Evolutionary conservation across 2,113 vertebrate genomes (phyloP).

Genomic region (Ammodramus savannarum): DNA sequence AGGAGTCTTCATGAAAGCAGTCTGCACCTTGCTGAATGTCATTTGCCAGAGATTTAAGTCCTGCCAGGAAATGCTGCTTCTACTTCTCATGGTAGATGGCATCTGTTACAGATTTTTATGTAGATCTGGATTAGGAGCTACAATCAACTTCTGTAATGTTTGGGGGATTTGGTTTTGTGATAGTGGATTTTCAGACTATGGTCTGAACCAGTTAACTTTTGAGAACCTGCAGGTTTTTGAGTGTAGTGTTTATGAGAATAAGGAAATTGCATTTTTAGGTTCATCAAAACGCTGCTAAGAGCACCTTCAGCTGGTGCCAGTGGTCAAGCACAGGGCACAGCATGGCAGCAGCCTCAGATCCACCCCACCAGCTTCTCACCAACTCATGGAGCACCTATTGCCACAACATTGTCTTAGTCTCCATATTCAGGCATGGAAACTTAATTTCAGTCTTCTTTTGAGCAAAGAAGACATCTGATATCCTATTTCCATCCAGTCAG

Average conservation of each 20-base stretch:
- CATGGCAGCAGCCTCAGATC: not conserved
- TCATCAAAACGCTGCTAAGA: not conserved
- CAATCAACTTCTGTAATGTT: not conserved
- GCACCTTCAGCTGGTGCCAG: constrained; percentile 23
- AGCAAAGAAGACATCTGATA: not conserved
- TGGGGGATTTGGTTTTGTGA: not conserved
- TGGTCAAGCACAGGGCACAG: not conserved
- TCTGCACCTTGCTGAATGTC: not conserved
- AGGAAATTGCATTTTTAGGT: not conserved
- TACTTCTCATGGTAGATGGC: not conserved
- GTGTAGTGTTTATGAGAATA: not conserved
- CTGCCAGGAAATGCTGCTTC: not conserved
- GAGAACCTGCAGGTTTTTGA: not conserved
- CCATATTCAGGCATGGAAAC: not conserved
- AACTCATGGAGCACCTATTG: not conserved
- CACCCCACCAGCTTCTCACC: not conserved
- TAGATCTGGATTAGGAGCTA: not conserved
- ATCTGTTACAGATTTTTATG: not conserved
- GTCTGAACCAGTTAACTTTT: not conserved
- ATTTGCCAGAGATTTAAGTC: not conserved
- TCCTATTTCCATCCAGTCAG: not conserved
- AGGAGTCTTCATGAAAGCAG: not conserved
- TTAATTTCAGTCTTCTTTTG: not conserved
- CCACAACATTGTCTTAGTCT: not conserved
- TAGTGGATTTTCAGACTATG: not conserved